Conservation (phyloP, 2,888 invertebrate species). For the Drosophila eohydei region DNA sequence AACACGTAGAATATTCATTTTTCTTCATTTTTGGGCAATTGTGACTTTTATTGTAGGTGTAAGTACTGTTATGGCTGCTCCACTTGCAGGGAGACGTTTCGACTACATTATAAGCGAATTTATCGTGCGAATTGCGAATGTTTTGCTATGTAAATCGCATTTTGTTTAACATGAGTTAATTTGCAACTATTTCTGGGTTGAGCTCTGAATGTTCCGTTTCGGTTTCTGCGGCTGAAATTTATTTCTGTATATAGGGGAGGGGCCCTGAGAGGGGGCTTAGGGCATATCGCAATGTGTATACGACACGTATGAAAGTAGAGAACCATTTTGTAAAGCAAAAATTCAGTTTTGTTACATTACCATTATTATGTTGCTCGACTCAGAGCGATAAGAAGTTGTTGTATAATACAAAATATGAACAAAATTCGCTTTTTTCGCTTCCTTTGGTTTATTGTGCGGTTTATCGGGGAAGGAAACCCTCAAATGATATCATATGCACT, state of each 20-base stretch:
- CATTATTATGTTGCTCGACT: conserved; percentile 6
- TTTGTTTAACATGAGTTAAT: conserved; percentile 17
- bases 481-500: background rate
- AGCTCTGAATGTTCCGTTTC: conserved; percentile 18
- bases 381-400: conserved; percentile 16
- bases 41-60: conserved; percentile 41
- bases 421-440: background rate
- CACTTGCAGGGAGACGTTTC: background rate
- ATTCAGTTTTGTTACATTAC: background rate
- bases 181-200: conserved; percentile 41
- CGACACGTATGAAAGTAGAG: conserved; percentile 34
- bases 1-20: conserved; percentile 63
- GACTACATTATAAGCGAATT: conserved; percentile 37
- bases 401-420: conserved; percentile 1
- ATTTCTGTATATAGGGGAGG: background rate
- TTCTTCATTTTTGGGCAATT: conserved; percentile 46
- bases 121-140: conserved; percentile 45
- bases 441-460: background rate
- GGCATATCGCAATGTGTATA: conserved; percentile 15
- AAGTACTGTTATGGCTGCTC: conserved; percentile 9
- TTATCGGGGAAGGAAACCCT: background rate
- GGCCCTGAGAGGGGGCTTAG: background rate
- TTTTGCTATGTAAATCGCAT: conserved; percentile 41
- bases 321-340: background rate
- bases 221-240: conserved; percentile 29